Percentiles rank a stretch among this genome's conserved stretches.
Conservation (phyloP, 1,140 invertebrate species). For the Gerris buenoi region DNA sequence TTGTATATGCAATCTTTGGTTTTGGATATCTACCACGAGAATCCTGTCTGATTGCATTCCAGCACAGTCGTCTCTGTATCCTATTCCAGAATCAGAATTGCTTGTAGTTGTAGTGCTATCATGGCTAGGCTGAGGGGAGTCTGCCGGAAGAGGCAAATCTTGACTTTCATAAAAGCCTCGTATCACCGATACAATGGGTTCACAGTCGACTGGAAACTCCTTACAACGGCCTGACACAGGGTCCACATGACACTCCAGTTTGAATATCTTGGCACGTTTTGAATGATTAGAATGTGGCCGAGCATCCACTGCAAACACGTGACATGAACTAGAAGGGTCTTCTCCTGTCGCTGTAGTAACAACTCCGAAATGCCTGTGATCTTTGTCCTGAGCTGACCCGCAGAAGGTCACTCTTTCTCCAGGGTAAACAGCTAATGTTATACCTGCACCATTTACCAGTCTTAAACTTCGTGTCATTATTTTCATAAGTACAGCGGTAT, state of each 20-base stretch:
- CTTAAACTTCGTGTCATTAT: conserved; percentile 63
- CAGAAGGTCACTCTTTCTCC: conserved; percentile 74
- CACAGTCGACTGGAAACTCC: conserved; percentile 79
- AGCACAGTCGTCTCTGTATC: conserved; percentile 76
- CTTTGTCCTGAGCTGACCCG: conserved; percentile 75
- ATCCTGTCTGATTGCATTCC: conserved; percentile 66
- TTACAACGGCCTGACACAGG: conserved; percentile 51
- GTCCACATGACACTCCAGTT: conserved; percentile 58
- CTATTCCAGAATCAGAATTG: conserved; percentile 88
- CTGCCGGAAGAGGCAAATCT: conserved; percentile 34
- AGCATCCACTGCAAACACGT: conserved; percentile 85
- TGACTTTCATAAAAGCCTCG: conserved; percentile 35
- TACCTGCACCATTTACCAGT: conserved; percentile 46
- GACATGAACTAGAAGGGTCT: conserved; percentile 69
- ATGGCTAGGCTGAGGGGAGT: conserved; percentile 67
- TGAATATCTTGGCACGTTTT: conserved; percentile 57
- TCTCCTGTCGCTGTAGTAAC: conserved; percentile 54
- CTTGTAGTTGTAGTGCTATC: conserved; percentile 68
- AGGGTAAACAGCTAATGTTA: conserved; percentile 60
- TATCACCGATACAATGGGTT: conserved; percentile 61
- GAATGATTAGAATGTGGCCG: conserved; percentile 69
- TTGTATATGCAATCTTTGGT: conserved; percentile 30
- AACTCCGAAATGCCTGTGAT: conserved; percentile 80
- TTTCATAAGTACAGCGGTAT: conserved; percentile 71
- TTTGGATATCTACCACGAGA: conserved; percentile 59